A percentile compares a stretch with the other conserved stretches of the same genome.
Conservation (phyloP, 2,797 vertebrate genomes). For the Nannoperca australis region DNA sequence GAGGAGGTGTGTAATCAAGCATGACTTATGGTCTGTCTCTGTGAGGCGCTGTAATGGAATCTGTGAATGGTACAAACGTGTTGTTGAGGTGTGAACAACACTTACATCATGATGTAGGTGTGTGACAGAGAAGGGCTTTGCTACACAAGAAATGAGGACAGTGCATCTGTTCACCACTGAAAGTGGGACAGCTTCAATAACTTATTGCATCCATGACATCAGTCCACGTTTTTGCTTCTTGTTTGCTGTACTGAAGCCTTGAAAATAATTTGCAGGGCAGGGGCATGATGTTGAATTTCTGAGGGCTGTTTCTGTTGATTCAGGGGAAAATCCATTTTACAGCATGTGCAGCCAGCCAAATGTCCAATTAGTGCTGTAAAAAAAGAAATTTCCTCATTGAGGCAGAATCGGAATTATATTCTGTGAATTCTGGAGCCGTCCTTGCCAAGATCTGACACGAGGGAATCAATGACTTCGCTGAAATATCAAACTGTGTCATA, state of each 20-base stretch:
- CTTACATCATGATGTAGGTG: constrained; percentile 79
- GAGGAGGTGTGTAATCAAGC: constrained; percentile 48
- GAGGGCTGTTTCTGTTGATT: constrained; percentile 76
- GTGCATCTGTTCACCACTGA: constrained; percentile 58
- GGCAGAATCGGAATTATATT: constrained; percentile 70
- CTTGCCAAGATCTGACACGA: constrained; percentile 72
- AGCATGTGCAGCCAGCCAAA: constrained; percentile 69
- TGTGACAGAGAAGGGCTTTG: constrained; percentile 65
- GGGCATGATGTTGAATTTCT: constrained; percentile 55
- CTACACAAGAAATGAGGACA: constrained; percentile 59
- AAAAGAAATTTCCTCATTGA: constrained; percentile 47
- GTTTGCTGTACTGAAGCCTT: constrained; percentile 37
- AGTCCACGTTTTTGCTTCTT: constrained; percentile 6
- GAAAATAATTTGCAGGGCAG: constrained; percentile 45
- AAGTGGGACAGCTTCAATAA: constrained; percentile 61
- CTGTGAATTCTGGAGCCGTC: constrained; percentile 65
- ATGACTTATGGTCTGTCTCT: constrained; percentile 60
- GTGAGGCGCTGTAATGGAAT: constrained; percentile 56
- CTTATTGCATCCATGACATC: constrained; percentile 19
- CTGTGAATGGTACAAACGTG: constrained; percentile 70
- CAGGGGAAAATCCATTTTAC: constrained; percentile 78
- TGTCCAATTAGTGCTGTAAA: constrained; percentile 78
- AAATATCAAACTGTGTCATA: constrained; percentile 80
- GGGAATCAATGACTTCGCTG: constrained; percentile 78
- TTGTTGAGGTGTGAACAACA: constrained; percentile 71